Evolutionary conservation across 2,888 invertebrate genomes (phyloP), one percentile per base, ranked within the genome.

Genomic region (Drosophila anceps): DNA sequence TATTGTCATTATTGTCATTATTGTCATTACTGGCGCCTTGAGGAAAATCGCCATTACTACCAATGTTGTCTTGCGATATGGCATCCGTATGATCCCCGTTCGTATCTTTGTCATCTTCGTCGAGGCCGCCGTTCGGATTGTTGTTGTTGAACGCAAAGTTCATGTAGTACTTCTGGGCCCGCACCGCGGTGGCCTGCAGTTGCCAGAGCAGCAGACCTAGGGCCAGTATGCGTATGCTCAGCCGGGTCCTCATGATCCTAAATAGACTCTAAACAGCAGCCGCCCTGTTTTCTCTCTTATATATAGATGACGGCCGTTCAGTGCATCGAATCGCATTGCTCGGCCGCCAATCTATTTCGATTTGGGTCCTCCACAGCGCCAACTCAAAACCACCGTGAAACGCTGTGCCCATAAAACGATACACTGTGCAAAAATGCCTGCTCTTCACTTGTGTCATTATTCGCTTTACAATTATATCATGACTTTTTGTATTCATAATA

Each of bases 71-170:
- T 1, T 13, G 0, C 13, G 6, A 12, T 0, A 24, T 7, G 13
- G 1, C 29, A 4, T 13, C 29, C 8, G 27, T 15, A 9, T 0
- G 1, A n/a, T 15, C n/a, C 31, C 31, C 31, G 4, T 12, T 12
- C 20, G 24, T 1, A 6, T 24, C 18, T 4, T 2, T 24, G 24
- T 37, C 15, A 1, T 31, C 15, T 2, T 15, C 37, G 5, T 8
- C n/a, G 13, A 50, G n/a, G 12, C 37, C 48, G 10, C n/a, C 74
- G 39, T 79, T 55, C 35, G 81, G 74, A 74, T 80, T 90, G 59
- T 81, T 90, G 53, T 85, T 88, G 65, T 86, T 87, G 63, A 86
- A 84, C 9, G 84, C 82, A 55, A 89, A 90, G 27, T 88, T 90
- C 85, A 81, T 84, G 29, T 88, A 88, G 60, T 86, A 88, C 69